A percentile compares a stretch with the other conserved stretches of the same genome.
Conservation (phyloP, 2,113 vertebrate species). For the Caranx melampygus region DNA sequence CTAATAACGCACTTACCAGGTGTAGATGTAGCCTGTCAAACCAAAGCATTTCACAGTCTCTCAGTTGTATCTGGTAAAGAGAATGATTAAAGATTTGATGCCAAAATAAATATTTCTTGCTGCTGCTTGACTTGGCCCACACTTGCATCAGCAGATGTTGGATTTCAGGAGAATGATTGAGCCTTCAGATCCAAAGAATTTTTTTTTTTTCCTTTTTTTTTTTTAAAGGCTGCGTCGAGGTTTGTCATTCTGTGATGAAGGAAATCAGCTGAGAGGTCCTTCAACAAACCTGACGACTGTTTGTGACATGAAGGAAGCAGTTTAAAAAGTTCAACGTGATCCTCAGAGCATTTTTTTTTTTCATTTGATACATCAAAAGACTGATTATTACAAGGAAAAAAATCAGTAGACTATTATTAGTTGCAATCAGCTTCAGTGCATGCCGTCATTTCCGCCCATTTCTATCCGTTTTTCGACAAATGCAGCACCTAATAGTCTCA, state of each 20-base stretch:
- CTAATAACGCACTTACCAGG: constrained; percentile 13
- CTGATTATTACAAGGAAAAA: background rate
- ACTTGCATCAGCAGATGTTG: constrained; percentile 62
- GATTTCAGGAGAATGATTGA: constrained; percentile 51
- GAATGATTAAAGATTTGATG: constrained; percentile 60
- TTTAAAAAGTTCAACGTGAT: too few relatives aligned
- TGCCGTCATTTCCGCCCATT: background rate
- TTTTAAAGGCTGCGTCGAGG: background rate
- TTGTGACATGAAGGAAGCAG: too few relatives aligned
- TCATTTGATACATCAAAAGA: background rate
- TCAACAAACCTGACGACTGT: too few relatives aligned
- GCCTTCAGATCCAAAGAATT: constrained; percentile 19
- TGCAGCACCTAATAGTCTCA: background rate
- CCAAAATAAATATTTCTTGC: constrained; percentile 64
- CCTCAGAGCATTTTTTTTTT: background rate
- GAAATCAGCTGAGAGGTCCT: background rate
- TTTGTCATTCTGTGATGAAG: constrained; percentile 2
- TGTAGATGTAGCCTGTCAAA: constrained; percentile 44
- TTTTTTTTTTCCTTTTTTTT: background rate
- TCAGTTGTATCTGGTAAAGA: constrained; percentile 50
- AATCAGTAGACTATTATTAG: background rate
- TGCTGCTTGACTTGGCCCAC: constrained; percentile 56
- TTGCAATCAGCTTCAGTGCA: background rate
- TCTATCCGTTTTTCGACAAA: background rate
- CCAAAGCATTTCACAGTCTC: constrained; percentile 42